Base-by-base conservation (phyloP, 2,113 vertebrate genomes). In the Microtus richardsoni region DNA sequence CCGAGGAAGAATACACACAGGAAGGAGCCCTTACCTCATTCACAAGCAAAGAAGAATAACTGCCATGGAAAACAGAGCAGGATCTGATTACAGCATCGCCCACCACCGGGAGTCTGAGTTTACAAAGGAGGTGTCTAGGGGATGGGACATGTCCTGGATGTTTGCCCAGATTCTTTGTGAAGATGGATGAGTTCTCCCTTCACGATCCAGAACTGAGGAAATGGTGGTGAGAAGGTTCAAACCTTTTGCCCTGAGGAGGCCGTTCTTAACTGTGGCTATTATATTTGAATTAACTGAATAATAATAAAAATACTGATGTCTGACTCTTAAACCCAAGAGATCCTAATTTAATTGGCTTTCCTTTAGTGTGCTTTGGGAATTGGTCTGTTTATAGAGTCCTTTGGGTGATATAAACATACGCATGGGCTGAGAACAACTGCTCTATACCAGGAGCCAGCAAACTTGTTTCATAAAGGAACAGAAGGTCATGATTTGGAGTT, bases 321-420 rank as follows among this genome's bases (percentile, higher is more conserved):
- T 93, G 78, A 70, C 77, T 64, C 85, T 71, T 44, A 82, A 3
- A 68, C 64, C 30, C 79, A 75, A 36, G 24, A 93, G 54, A 92
- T n/a, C 89, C 49, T 96, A 49, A 93, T 83, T 95, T 87, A 91
- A 84, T 82, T 95, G 39, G 47, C 22, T 54, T 52, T 71, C 47
- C 91, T 41, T 70, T 21, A n/a, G 36, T 44, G 7, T 39, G 33
- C 33, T 89, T 62, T 88, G 54, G 36, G 83, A 94, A 84, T 11
- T 75, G 39, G 39, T 88, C 78, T 22, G 82, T 89, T 84, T 58
- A 73, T 68, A 85, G 41, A 94, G 60, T 16, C 44, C 9, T 62
- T 28, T 78, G 60, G 24, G 60, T 92, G 41, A 21, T 75, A 7
- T 64, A 24, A 96, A 84, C 17, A 58, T n/a, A 64, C 39, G 89